These are phyloP conservation scores for Elephantulus edwardii DNA, from an alignment of 2,113 vertebrate species.

Conservation along the genomic window DNA sequence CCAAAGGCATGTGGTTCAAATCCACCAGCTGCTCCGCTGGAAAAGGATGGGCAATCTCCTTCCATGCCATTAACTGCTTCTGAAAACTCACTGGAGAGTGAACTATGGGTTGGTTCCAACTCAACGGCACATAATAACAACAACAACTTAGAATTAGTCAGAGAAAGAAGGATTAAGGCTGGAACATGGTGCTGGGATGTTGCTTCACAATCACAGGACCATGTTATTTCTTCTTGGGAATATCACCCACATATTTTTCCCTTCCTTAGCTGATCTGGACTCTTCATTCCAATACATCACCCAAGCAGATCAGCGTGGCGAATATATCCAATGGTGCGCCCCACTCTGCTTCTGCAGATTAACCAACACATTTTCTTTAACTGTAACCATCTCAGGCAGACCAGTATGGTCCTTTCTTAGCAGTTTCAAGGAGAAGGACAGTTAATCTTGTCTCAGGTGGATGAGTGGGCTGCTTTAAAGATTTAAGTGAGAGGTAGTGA, in stretches of 20 bases:
- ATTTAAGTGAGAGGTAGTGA: background rate
- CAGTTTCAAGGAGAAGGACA: background rate
- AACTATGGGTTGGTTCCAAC: no score
- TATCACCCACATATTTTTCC: background rate
- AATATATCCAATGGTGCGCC: background rate
- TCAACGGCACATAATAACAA: no score
- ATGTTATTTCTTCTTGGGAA: background rate
- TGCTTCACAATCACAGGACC: rapidly evolving
- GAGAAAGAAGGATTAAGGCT: background rate
- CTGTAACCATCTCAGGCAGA: rapidly evolving
- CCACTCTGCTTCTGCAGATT: background rate
- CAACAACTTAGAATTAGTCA: no score
- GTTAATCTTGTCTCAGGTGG: background rate
- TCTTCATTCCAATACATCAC: background rate
- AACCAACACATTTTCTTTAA: background rate
- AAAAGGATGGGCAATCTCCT: no score
- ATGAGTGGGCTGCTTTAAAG: background rate
- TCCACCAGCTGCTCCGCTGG: no score
- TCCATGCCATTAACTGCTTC: no score
- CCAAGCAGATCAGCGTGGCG: background rate
- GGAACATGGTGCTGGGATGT: background rate
- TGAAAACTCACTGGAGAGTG: no score
- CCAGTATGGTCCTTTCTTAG: background rate
- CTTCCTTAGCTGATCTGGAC: background rate
- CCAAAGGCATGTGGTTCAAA: no score